Evolutionary conservation across 2,888 invertebrate genomes (phyloP).

Genomic region (Zygothrica quintamaculata): DNA sequence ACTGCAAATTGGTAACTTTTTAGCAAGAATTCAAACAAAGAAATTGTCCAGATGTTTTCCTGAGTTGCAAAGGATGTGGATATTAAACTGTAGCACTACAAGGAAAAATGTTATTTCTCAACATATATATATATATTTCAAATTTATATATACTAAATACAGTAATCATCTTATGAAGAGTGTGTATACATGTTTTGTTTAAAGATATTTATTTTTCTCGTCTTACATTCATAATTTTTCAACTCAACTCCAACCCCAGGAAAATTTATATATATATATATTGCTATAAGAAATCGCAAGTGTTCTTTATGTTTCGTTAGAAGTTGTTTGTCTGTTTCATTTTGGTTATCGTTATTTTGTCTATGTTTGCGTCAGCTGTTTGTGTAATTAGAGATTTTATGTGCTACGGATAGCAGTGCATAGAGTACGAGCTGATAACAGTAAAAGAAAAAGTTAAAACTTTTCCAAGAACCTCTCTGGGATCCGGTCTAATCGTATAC

Average conservation of each 20-base stretch:
- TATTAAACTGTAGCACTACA: no score
- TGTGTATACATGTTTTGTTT: not conserved
- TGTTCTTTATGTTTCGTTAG: constrained; percentile 2
- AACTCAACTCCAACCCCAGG: constrained; percentile 10
- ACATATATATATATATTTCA: no score
- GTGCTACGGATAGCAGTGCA: constrained; percentile 60
- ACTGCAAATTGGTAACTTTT: no score
- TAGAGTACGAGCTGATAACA: constrained; percentile 8
- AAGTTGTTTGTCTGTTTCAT: not conserved
- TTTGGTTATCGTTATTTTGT: constrained; percentile 33
- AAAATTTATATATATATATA: constrained; percentile 3
- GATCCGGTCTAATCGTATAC: not conserved
- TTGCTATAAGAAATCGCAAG: constrained; percentile 9
- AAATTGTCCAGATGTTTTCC: no score
- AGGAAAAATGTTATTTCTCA: no score
- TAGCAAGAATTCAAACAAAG: no score
- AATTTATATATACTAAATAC: no score
- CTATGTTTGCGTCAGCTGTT: constrained; percentile 69
- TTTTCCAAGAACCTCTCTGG: no score
- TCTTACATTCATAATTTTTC: not conserved
- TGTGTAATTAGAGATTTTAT: constrained; percentile 72
- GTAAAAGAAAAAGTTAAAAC: not conserved
- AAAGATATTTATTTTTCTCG: not conserved
- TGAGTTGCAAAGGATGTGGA: no score
- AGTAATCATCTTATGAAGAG: not conserved